These are phyloP conservation scores for Glaucopsyche alexis DNA, from an alignment of 2,888 invertebrate genomes.

Conservation along the genomic window DNA sequence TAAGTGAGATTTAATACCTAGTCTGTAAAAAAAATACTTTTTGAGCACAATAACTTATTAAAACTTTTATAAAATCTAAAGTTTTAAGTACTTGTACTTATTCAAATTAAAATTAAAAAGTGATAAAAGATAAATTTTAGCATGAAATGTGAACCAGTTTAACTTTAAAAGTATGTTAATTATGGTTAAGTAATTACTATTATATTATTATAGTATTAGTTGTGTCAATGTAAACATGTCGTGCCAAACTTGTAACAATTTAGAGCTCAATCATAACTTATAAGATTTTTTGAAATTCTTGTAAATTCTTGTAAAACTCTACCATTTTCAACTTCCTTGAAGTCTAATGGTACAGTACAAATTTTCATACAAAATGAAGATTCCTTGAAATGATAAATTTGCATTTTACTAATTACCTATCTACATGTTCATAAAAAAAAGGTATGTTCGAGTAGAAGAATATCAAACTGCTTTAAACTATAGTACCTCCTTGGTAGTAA, in stretches of 20 bases:
- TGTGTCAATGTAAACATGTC: constrained; percentile 34
- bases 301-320: not conserved
- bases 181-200: constrained; percentile 14
- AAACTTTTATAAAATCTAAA: constrained; percentile 31
- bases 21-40: constrained; percentile 37
- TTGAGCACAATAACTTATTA: constrained; percentile 46
- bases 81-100: constrained; percentile 32
- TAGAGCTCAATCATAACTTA: constrained; percentile 29
- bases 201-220: constrained; percentile 9
- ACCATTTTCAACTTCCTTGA: not conserved
- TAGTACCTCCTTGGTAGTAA: not conserved
- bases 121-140: constrained; percentile 13
- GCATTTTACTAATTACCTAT: not conserved
- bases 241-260: constrained; percentile 36
- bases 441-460: no score
- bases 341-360: not conserved
- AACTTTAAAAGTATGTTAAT: constrained; percentile 21
- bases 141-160: constrained; percentile 22
- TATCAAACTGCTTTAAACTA: no score
- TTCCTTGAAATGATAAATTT: not conserved
- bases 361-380: not conserved
- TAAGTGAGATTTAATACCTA: constrained; percentile 51
- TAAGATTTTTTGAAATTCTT: constrained; percentile 25
- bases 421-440: no score
- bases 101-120: not conserved